These are phyloP conservation scores for Apostichopus parvimensis DNA, from an alignment of 35 echinoderm and acorn worm genomes.

Conservation along the genomic window DNA sequence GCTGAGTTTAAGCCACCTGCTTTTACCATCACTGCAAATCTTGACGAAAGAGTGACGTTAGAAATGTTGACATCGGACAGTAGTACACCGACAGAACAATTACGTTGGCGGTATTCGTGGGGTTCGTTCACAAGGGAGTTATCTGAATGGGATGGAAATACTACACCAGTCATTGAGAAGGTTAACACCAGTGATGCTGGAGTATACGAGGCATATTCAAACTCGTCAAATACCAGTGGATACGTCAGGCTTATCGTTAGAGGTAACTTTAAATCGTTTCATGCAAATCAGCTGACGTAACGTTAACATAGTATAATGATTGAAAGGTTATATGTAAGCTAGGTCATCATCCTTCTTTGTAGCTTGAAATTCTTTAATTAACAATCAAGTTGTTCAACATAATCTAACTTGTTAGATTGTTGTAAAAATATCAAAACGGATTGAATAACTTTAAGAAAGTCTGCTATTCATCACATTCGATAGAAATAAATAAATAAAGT, in stretches of 20 bases:
- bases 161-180: not conserved
- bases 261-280: not conserved
- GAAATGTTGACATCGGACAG: not conserved
- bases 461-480: too few species aligned
- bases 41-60: constrained; percentile 12
- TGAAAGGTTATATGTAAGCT: too few species aligned
- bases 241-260: constrained; percentile 24
- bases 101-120: constrained; percentile 11
- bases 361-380: too few species aligned
- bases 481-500: too few species aligned
- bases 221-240: not conserved
- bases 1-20: not conserved
- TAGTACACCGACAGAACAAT: not conserved
- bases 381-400: too few species aligned
- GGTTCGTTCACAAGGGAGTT: not conserved
- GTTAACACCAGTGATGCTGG: not conserved
- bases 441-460: too few species aligned
- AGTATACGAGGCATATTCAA: constrained; percentile 45
- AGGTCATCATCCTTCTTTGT: too few species aligned
- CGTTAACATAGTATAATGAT: too few species aligned
- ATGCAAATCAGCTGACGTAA: too few species aligned
- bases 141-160: not conserved
- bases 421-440: too few species aligned
- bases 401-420: too few species aligned
- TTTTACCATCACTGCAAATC: constrained; percentile 16